phyloP scores from a whole-genome alignment of 2,113 vertebrate genomes.

The Gymnobelideus leadbeateri region DNA sequence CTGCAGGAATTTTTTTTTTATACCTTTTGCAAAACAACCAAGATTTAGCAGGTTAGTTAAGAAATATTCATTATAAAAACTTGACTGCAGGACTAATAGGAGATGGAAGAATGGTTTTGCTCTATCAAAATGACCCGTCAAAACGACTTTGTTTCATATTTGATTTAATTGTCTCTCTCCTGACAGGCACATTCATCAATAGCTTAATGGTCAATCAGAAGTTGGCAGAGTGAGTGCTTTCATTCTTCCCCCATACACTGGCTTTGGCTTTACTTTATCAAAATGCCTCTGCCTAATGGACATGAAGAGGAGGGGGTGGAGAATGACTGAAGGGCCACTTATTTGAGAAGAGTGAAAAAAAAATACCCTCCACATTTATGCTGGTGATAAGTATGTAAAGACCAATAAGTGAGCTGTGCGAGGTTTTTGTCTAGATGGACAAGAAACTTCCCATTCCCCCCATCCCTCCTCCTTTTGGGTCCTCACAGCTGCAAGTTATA shows the following conservation, averaged over 20 bases:
- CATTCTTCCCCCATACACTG: slow-evolving; percentile 95
- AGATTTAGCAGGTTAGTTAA: slow-evolving; percentile 86
- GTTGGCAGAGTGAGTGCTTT: slow-evolving; percentile 96
- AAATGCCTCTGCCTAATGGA: slow-evolving; percentile 99
- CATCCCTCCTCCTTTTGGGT: slow-evolving; percentile 72
- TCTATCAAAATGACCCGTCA: slow-evolving; percentile 98
- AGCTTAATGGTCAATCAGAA: slow-evolving; percentile 99
- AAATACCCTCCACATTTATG: slow-evolving; percentile 84
- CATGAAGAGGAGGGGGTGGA: slow-evolving; percentile 81
- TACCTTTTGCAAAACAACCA: slow-evolving; percentile 79
- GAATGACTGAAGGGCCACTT: slow-evolving; percentile 91
- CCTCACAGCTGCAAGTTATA: slow-evolving; percentile 92
- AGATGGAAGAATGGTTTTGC: slow-evolving; percentile 95
- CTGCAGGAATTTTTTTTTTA: slow-evolving; percentile 49
- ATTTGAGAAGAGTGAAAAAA: slow-evolving; percentile 88
- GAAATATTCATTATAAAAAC: slow-evolving; percentile 89
- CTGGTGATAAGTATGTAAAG: slow-evolving; percentile 87
- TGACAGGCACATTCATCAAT: slow-evolving; percentile 99
- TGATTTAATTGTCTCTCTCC: slow-evolving; percentile 99
- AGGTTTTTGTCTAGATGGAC: slow-evolving; percentile 82
- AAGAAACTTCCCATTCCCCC: slow-evolving; percentile 84
- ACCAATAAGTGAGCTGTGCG: slow-evolving; percentile 84
- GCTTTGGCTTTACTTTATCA: slow-evolving; percentile 95
- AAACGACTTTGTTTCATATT: slow-evolving; percentile 99
- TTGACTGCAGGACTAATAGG: slow-evolving; percentile 92